Conservation (phyloP, 35 echinoderm and acorn worm species). For the Diadema setosum region DNA sequence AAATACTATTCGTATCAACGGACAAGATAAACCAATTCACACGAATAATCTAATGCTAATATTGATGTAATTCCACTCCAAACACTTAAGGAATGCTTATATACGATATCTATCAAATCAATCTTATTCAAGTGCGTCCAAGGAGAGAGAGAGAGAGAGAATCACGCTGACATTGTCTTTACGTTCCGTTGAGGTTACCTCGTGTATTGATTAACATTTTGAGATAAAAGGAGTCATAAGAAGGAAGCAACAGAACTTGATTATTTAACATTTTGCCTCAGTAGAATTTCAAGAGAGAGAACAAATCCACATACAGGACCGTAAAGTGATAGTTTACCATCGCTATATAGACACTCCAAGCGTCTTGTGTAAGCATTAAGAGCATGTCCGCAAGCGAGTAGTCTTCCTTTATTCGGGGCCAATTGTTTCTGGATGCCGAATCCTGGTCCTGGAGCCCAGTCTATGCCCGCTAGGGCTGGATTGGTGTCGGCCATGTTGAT, state of each 20-base stretch:
- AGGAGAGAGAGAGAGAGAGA: too few relatives aligned
- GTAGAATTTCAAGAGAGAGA: neutral
- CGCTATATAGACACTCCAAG: slow-evolving; percentile 75
- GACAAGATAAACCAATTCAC: too few relatives aligned
- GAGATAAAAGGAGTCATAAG: too few relatives aligned
- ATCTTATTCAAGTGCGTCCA: too few relatives aligned
- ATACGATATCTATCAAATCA: too few relatives aligned
- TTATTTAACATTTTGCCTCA: neutral
- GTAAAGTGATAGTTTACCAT: slow-evolving; percentile 41
- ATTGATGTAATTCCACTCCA: too few relatives aligned
- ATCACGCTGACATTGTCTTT: too few relatives aligned
- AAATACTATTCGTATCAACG: too few relatives aligned
- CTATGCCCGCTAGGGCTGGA: slow-evolving; percentile 2
- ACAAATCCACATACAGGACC: neutral
- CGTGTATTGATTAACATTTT: too few relatives aligned
- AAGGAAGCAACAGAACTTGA: neutral
- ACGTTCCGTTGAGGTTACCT: too few relatives aligned
- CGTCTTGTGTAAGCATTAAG: slow-evolving; percentile 14
- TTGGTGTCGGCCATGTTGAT: slow-evolving; percentile 44
- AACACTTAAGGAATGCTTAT: too few relatives aligned
- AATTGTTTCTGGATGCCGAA: slow-evolving; percentile 87
- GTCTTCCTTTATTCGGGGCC: slow-evolving; percentile 64
- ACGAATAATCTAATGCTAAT: too few relatives aligned
- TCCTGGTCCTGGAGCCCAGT: slow-evolving; percentile 73
- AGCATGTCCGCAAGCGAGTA: slow-evolving; percentile 80